Conservation (phyloP, 2,888 invertebrate species). For the Carterocephalus palaemon region DNA sequence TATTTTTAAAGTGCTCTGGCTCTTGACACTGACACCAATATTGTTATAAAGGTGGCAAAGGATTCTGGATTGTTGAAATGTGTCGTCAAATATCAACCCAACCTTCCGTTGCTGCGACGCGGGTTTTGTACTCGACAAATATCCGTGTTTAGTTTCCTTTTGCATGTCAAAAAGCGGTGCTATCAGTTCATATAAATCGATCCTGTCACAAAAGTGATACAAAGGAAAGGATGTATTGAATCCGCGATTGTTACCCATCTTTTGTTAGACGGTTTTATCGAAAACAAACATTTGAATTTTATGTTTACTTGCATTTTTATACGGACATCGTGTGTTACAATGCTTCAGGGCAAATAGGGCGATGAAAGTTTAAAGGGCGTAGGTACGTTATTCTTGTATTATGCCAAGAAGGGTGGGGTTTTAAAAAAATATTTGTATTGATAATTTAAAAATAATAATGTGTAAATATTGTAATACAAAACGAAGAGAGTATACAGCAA, state of each 20-base stretch:
- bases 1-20: too few species aligned
- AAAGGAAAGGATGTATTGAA: slow-evolving; percentile 51
- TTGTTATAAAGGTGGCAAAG: not conserved
- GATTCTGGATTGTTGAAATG: not conserved
- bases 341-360: slow-evolving; percentile 16
- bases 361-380: slow-evolving; percentile 19
- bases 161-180: slow-evolving; percentile 63
- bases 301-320: slow-evolving; percentile 25
- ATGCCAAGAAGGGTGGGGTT: slow-evolving; percentile 5
- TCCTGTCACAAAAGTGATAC: slow-evolving; percentile 57
- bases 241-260: slow-evolving; percentile 41
- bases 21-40: not conserved
- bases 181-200: slow-evolving; percentile 60
- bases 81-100: slow-evolving; percentile 4
- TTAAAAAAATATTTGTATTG: slow-evolving; percentile 17
- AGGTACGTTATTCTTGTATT: slow-evolving; percentile 2
- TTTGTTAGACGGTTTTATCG: slow-evolving; percentile 30
- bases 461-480: not conserved
- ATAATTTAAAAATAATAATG: not conserved
- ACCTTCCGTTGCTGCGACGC: slow-evolving; percentile 7
- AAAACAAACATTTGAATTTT: slow-evolving; percentile 34
- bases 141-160: slow-evolving; percentile 61
- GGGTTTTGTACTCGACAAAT: slow-evolving; percentile 51
- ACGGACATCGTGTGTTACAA: slow-evolving; percentile 14
- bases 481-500: not conserved